Conservation (phyloP, 2,113 vertebrate species). For the Rafetus swinhoei region DNA sequence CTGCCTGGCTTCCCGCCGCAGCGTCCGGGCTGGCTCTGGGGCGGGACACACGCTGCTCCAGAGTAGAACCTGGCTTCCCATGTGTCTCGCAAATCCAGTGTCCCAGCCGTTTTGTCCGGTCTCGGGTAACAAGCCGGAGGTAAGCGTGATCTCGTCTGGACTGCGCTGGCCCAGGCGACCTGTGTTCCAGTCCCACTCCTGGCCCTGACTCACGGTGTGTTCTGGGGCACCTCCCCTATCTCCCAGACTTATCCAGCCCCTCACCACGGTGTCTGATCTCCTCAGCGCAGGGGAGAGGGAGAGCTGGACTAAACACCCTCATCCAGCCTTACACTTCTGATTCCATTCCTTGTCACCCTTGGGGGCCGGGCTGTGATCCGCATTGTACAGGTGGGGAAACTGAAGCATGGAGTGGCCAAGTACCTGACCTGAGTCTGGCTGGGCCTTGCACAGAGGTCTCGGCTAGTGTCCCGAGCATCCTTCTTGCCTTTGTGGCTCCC, state of each 20-base stretch:
- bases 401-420: not conserved
- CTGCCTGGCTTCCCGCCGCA: accelerated
- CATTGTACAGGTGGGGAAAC: not conserved
- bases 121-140: not conserved
- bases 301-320: not conserved
- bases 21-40: not conserved
- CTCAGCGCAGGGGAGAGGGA: accelerated
- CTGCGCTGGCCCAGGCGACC: not conserved
- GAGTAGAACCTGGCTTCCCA: not conserved
- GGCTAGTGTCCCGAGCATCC: not conserved
- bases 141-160: not conserved
- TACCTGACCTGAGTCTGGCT: not conserved
- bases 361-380: not conserved
- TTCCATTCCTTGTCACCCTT: not conserved
- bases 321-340: not conserved
- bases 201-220: not conserved
- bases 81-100: not conserved
- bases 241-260: not conserved
- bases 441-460: not conserved
- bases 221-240: not conserved
- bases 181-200: not conserved
- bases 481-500: not conserved
- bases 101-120: not conserved
- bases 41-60: accelerated
- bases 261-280: not conserved